Evolutionary conservation across 2,113 vertebrate species (phyloP).

Genomic region (Conger conger): DNA sequence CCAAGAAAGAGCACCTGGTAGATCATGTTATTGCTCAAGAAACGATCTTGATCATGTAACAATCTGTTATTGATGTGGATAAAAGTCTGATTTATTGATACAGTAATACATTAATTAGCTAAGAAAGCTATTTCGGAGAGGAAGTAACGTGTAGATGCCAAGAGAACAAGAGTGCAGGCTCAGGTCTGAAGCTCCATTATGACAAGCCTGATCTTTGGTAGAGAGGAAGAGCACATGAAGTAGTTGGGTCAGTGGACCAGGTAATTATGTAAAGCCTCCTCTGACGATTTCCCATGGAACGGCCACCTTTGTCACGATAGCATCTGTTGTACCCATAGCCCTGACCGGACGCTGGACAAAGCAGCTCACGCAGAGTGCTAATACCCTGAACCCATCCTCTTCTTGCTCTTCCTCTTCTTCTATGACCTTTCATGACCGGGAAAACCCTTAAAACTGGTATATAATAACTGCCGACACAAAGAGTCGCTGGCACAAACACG

Average conservation of each 20-base stretch:
- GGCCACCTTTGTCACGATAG: neutral
- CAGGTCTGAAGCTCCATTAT: neutral
- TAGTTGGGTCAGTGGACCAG: slow-evolving; percentile 14
- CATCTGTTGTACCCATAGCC: neutral
- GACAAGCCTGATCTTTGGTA: neutral
- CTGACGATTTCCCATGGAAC: neutral
- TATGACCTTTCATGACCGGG: neutral
- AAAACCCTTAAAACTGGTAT: neutral
- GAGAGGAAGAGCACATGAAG: neutral
- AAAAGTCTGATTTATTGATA: too few relatives aligned
- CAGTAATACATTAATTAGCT: too few relatives aligned
- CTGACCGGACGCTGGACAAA: neutral
- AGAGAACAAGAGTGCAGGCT: neutral
- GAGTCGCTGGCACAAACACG: too few relatives aligned
- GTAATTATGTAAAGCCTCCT: slow-evolving; percentile 30
- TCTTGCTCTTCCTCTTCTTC: neutral
- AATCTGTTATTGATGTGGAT: too few relatives aligned
- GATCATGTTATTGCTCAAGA: neutral
- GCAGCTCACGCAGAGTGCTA: neutral
- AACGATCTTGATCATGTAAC: neutral
- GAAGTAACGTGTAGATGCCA: neutral
- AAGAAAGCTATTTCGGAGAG: neutral
- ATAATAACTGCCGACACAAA: neutral
- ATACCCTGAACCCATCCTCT: neutral
- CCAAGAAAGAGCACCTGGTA: neutral